Evolutionary conservation across 2,113 vertebrate genomes (phyloP).

Genomic region (Menura novaehollandiae): DNA sequence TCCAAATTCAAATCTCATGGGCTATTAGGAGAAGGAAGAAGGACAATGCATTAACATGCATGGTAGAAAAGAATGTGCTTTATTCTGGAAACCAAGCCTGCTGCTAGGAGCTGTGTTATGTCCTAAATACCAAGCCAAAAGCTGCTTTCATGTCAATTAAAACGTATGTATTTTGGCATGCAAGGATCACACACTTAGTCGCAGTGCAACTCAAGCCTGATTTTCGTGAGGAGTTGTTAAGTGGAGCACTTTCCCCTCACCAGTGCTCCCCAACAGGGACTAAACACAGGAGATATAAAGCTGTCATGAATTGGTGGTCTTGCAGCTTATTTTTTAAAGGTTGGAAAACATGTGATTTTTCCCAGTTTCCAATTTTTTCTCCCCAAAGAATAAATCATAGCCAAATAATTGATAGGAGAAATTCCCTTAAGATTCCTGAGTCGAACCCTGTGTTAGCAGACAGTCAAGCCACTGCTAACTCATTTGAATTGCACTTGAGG

Average conservation of each 20-base stretch:
- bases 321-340: not conserved
- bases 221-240: not conserved
- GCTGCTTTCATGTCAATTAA: not conserved
- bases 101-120: not conserved
- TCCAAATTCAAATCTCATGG: conserved; percentile 70
- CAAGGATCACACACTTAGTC: not conserved
- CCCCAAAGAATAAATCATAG: not conserved
- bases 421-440: not conserved
- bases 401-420: not conserved
- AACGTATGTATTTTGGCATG: conserved; percentile 3
- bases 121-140: conserved; percentile 13
- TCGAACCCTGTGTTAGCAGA: fast-evolving
- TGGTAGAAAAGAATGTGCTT: conserved; percentile 34
- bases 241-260: not conserved
- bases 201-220: not conserved
- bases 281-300: not conserved
- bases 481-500: not conserved
- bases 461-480: not conserved
- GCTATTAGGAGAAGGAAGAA: conserved; percentile 60
- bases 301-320: not conserved
- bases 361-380: not conserved
- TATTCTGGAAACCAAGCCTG: conserved; percentile 44
- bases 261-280: not conserved
- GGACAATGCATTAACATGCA: conserved; percentile 53
- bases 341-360: not conserved